phyloP scores from a whole-genome alignment of 2,888 invertebrate species.

The Bugula neritina region DNA sequence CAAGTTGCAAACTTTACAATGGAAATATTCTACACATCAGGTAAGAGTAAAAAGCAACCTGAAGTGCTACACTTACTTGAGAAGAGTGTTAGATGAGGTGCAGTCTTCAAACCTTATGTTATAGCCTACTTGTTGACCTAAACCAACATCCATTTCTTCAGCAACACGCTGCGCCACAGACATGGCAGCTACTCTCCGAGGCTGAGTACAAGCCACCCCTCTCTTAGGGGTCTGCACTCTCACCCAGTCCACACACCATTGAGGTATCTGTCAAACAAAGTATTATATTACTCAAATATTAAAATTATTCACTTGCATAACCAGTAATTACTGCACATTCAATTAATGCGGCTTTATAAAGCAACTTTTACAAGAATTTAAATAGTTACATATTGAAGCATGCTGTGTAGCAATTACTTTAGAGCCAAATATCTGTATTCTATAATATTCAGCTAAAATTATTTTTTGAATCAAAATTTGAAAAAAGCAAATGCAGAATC shows the following conservation, averaged over 20 bases:
- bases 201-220: conserved; percentile 92
- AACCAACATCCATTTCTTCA: conserved; percentile 95
- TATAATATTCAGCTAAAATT: no score
- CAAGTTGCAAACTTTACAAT: no score
- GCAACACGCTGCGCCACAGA: conserved; percentile 97
- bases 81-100: conserved; percentile 82
- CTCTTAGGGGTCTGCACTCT: conserved; percentile 56
- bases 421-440: no score
- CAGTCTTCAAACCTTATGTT: conserved; percentile 99
- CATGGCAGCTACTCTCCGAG: conserved; percentile 97
- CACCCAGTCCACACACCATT: conserved; percentile 64
- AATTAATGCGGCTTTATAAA: not conserved
- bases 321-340: not conserved
- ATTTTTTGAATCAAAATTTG: no score
- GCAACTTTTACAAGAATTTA: not conserved
- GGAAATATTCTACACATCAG: no score
- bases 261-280: conserved; percentile 69
- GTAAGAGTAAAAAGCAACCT: no score
- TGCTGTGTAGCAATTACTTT: no score
- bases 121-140: conserved; percentile 87
- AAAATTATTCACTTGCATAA: no score
- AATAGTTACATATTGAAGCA: no score
- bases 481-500: no score
- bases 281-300: not conserved
- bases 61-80: conserved; percentile 81